Conservation (phyloP, 2,888 invertebrate genomes). For the Heliconius cydno region DNA sequence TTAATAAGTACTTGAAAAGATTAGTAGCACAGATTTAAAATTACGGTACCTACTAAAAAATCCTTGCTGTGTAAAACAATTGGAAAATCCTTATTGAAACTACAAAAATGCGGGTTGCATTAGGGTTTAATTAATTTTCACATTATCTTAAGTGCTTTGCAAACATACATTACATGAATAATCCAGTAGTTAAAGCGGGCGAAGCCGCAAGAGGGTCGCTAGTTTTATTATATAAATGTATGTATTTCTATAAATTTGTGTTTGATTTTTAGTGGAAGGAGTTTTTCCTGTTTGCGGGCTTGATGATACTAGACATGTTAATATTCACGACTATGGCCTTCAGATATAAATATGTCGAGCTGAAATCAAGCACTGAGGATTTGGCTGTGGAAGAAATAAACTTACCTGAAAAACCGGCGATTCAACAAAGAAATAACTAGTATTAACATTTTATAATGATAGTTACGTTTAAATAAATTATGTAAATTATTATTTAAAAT, state of each 20-base stretch:
- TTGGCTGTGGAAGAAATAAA: conserved; percentile 66
- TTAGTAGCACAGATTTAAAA: too few species aligned
- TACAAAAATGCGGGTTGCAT: too few species aligned
- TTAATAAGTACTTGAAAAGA: too few species aligned
- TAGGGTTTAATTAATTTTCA: too few species aligned
- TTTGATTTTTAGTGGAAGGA: conserved; percentile 87
- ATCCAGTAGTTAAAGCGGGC: too few species aligned
- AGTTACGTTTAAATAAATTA: conserved; percentile 27
- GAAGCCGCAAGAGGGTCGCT: too few species aligned
- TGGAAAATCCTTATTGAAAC: too few species aligned
- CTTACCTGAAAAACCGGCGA: conserved; percentile 60
- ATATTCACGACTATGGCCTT: conserved; percentile 91
- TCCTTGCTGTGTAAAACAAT: too few species aligned
- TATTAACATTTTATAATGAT: conserved; percentile 46
- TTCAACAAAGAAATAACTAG: conserved; percentile 47
- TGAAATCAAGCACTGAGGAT: conserved; percentile 66
- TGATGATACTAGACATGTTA: conserved; percentile 93
- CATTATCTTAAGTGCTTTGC: too few species aligned
- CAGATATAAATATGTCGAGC: conserved; percentile 88
- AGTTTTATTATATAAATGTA: background rate
- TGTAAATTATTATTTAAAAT: conserved; percentile 30
- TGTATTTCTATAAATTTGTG: background rate
- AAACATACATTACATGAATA: too few species aligned
- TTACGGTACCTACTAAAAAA: too few species aligned
- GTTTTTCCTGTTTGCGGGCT: conserved; percentile 92